These are phyloP conservation scores for Conchocele bisecta DNA, from an alignment of 2,888 invertebrate species.

Conservation along the genomic window DNA sequence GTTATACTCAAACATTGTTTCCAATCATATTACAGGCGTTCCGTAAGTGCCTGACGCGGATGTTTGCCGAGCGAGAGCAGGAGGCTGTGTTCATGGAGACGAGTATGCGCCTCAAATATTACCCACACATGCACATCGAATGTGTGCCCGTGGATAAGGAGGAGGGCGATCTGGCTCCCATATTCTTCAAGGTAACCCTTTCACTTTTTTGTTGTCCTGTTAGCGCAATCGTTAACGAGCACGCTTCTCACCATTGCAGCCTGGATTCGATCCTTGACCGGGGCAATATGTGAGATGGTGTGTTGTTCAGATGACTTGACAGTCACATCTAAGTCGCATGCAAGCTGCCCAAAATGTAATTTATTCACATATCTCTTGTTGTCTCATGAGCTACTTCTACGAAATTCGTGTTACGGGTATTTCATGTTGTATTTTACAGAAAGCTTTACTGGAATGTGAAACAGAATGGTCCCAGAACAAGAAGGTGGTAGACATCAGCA, in stretches of 20 bases:
- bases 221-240: no score
- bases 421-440: constrained; percentile 85
- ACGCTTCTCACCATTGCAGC: no score
- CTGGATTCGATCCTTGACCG: no score
- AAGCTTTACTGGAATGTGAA: constrained; percentile 97
- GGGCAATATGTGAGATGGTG: no score
- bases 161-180: constrained; percentile 93
- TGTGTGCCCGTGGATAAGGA: constrained; percentile 94
- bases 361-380: no score
- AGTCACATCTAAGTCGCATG: no score
- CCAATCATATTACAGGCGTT: constrained; percentile 85
- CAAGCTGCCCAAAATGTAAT: no score
- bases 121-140: constrained; percentile 93
- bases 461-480: constrained; percentile 97
- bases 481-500: constrained; percentile 91
- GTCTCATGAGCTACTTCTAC: no score
- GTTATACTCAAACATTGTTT: neutral
- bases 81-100: constrained; percentile 96
- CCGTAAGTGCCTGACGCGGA: constrained; percentile 88
- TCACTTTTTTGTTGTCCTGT: no score
- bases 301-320: no score
- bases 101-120: constrained; percentile 88
- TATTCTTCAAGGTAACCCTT: constrained; percentile 92
- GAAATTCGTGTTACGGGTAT: no score
- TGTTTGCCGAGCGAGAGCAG: constrained; percentile 89